Evolutionary conservation across 2,797 vertebrate species (phyloP), one percentile per base, ranked within the genome.

Genomic region (Thaleichthys pacificus): DNA sequence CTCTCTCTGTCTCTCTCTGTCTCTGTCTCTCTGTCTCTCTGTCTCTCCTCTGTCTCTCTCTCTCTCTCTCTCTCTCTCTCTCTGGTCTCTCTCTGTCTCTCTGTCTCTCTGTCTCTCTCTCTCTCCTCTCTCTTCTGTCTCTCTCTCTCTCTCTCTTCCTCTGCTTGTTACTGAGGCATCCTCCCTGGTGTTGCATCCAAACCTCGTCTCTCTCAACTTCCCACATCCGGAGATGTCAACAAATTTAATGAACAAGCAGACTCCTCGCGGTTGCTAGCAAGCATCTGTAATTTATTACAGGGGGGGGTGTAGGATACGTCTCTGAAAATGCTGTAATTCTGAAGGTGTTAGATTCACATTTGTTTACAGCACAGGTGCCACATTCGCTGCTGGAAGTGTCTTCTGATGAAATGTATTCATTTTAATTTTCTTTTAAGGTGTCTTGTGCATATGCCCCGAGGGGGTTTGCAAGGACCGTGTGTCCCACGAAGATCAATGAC

Each of bases 91-190:
- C 0, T 35, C 4, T 35, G 5, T 35, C 5, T 35, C 5, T 35
- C 32, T 35, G 4, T 35, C 32, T 35, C 32, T 35, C 32, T 35
- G 0, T 35, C 32, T 35, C 0, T 35, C 32, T 35, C 32, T 32
- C 32, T 7, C 32, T 32, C 32, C 0, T n/a, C 51, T 51, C 47
- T 12, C 14, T 35, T 7, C 32, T 7, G 0, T 35, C 32, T 35
- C 32, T 35, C 32, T 35, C 7, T 47, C 42, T 47, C 75, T 69
- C 79, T 77, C 69, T 82, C 78, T 72, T 86, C 79, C 79, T 82
- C 73, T 77, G 61, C 73, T 73, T 69, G 74, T 85, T 80, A 80
- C 67, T 26, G 22, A 30, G 26, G 68, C 51, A 71, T 67, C 42
- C 38, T 51, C 51, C 7, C 71, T 8, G 32, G 32, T 22, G 17